Evolutionary conservation across 53 echinoderm and acorn worm genomes (phyloP), one percentile per base, ranked within the genome.

Genomic region (Pentamera pediparva): DNA sequence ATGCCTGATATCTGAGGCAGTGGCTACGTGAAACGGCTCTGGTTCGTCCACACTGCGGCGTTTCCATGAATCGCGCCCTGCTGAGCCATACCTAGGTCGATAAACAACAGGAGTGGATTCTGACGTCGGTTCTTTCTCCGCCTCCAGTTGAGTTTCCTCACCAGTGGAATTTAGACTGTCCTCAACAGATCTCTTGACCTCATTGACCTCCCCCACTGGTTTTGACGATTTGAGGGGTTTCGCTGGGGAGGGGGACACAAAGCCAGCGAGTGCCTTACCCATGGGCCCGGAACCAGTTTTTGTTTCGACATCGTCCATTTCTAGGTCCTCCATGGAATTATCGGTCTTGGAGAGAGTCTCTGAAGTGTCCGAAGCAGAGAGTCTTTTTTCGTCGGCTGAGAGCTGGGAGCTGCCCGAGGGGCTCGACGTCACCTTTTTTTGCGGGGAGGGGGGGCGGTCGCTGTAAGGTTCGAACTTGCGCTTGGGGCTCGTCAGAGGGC

Each of bases 311-410:
- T 72, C 52, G 1, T 72, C 73, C 73, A 72, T 72, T 29, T 72
- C 73, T 30, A 53, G 29, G 35, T 72, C 73, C 35, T 72, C 73
- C 73, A 72, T 51, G 38, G 73, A 72, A 67, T 67, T 67, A 67
- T 67, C 67, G 3, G 67, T 67, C 37, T 72, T 72, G 35, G 73
- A 53, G 32, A 72, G 53, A 1, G 73, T 52, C 22, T 72, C 73
- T 35, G 73, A 72, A 3, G 73, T 72, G 35, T 72, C 73, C n/a
- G 73, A 72, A 26, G 73, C 55, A 54, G 73, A 54, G 26, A 36
- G 73, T 20, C 55, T 72, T 5, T 54, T 72, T 22, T 36, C 55
- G 51, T 72, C 73, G 21, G 45, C 25, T 26, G 41, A 43, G 6
- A 18, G 21, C 20, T 32, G 29, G 6, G 30, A 30, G 17, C 50